phyloP scores from a whole-genome alignment of 92 coral and sea anemone genomes.

The Palythoa grandis region DNA sequence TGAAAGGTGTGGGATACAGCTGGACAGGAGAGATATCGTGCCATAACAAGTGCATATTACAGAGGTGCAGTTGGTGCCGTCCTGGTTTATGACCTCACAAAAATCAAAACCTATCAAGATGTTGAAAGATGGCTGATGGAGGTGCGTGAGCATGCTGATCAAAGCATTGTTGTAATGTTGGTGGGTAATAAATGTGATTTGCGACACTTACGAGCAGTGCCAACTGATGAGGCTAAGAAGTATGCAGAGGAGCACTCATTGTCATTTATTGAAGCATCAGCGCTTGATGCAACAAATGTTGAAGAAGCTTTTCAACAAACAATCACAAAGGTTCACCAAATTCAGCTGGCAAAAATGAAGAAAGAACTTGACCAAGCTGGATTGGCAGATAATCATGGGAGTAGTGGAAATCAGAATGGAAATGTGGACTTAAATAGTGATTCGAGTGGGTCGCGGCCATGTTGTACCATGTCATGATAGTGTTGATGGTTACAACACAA shows the following conservation, averaged over 20 bases:
- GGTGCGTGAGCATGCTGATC: conserved; percentile 95
- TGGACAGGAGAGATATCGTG: conserved; percentile 97
- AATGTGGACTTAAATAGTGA: conserved; percentile 69
- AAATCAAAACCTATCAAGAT: conserved; percentile 93
- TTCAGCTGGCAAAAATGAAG: conserved; percentile 93
- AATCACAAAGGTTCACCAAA: conserved; percentile 86
- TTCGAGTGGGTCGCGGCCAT: conserved; percentile 24
- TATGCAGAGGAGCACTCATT: conserved; percentile 79
- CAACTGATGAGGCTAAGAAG: conserved; percentile 86
- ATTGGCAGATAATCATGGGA: conserved; percentile 57
- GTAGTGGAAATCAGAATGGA: conserved; percentile 47
- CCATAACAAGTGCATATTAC: conserved; percentile 99
- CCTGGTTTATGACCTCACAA: conserved; percentile 93
- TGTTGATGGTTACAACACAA: neutral
- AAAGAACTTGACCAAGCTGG: conserved; percentile 85
- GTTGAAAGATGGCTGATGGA: conserved; percentile 93
- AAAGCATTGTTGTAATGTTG: conserved; percentile 95
- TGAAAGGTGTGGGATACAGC: conserved; percentile 98
- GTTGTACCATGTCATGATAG: conserved; percentile 42
- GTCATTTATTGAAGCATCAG: conserved; percentile 96
- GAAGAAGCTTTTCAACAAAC: conserved; percentile 98
- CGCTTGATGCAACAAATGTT: conserved; percentile 95
- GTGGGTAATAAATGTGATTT: conserved; percentile 98
- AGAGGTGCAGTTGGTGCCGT: conserved; percentile 98
- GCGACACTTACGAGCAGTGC: conserved; percentile 93